These are phyloP conservation scores for Drosophila barbarae DNA, from an alignment of 2,888 invertebrate genomes.

Conservation along the genomic window DNA sequence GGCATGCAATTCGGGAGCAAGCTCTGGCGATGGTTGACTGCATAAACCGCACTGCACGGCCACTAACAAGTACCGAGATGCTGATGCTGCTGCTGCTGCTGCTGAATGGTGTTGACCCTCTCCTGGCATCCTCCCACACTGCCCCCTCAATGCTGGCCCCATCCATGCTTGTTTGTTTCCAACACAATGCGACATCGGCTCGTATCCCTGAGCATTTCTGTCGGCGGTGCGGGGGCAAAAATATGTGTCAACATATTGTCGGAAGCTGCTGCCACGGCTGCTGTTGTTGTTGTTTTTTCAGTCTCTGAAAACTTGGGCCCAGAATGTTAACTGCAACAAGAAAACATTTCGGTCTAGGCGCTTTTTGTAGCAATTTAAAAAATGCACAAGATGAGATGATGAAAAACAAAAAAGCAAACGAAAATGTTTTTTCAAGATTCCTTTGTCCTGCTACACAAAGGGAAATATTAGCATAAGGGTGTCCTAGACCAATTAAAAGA, in stretches of 20 bases:
- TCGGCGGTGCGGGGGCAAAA: slow-evolving; percentile 1
- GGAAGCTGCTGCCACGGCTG: slow-evolving; percentile 14
- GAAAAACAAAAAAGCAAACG: background rate
- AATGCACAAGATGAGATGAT: slow-evolving; percentile 7
- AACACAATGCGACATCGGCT: slow-evolving; percentile 24
- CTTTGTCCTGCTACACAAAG: background rate
- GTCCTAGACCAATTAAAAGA: background rate
- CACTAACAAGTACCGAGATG: slow-evolving; percentile 34
- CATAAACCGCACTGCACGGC: slow-evolving; percentile 46
- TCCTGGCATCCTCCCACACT: background rate
- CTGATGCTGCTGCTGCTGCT: background rate
- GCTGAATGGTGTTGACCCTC: slow-evolving; percentile 20
- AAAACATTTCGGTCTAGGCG: slow-evolving; percentile 10
- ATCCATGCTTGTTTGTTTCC: slow-evolving; percentile 18
- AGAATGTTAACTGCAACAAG: slow-evolving; percentile 15
- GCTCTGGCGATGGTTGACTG: slow-evolving; percentile 39
- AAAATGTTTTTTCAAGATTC: background rate
- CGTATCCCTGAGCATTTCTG: slow-evolving; percentile 8
- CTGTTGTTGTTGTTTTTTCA: slow-evolving; percentile 26
- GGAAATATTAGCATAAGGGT: slow-evolving; percentile 3
- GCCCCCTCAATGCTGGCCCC: background rate
- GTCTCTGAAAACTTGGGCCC: slow-evolving; percentile 1
- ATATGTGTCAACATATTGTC: slow-evolving; percentile 47
- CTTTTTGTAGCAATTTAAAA: slow-evolving; percentile 13
- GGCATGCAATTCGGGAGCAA: slow-evolving; percentile 36